Conservation (phyloP, 2,113 vertebrate species). For the Axis porcinus region DNA sequence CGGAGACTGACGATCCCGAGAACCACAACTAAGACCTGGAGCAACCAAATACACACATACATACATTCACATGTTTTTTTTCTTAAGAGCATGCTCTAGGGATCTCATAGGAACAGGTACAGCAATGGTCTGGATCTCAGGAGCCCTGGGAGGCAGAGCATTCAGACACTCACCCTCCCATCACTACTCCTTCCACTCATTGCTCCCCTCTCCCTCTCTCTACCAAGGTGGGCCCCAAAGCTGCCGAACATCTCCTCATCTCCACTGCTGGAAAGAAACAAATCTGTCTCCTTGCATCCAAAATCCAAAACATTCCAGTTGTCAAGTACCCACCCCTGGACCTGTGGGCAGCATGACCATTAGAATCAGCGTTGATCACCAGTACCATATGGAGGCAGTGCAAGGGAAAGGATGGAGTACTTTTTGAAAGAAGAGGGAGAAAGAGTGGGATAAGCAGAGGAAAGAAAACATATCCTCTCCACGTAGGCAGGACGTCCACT, state of each 20-base stretch:
- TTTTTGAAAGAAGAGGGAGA: background rate
- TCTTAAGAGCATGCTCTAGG: background rate
- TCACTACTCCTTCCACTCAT: background rate
- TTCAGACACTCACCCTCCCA: accelerated
- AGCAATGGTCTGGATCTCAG: background rate
- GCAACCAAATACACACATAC: background rate
- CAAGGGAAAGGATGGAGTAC: background rate
- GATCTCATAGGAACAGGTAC: background rate
- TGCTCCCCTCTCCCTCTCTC: background rate
- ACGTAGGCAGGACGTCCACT: accelerated
- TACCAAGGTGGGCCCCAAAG: too few relatives aligned
- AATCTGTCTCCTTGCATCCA: background rate
- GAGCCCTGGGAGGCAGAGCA: background rate
- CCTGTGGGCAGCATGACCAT: background rate
- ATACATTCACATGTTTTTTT: background rate
- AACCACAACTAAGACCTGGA: background rate
- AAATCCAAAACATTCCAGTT: background rate
- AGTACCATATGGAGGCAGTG: background rate
- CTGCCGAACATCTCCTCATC: background rate
- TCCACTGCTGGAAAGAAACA: background rate
- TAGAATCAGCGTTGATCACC: background rate
- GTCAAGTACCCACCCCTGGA: background rate
- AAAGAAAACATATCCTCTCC: accelerated
- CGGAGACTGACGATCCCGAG: background rate
- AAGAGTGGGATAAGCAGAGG: background rate